phyloP scores from a whole-genome alignment of 2,797 vertebrate species.

The Argyrosomus regius region DNA sequence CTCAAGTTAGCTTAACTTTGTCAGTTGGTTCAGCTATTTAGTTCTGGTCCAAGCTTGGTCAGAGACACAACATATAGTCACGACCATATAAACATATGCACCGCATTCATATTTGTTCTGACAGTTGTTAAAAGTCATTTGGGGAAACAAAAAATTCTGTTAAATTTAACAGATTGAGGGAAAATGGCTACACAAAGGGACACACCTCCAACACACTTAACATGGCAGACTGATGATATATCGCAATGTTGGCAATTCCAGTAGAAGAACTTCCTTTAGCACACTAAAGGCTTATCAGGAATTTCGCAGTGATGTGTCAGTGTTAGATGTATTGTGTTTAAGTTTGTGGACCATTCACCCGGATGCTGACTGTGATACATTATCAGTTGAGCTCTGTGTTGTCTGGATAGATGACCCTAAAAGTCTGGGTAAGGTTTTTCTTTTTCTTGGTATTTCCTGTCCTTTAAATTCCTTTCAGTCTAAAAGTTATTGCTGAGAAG shows the following conservation, averaged over 20 bases:
- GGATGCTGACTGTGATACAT: constrained; percentile 36
- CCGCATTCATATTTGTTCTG: too few species aligned
- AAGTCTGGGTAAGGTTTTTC: constrained; percentile 25
- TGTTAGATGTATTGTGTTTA: constrained; percentile 12
- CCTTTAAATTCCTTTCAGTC: constrained; percentile 53
- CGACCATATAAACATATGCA: too few species aligned
- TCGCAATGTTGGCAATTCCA: not conserved
- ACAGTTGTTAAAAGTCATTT: not conserved
- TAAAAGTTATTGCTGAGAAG: constrained; percentile 26
- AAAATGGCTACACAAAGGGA: not conserved
- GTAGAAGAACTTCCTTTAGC: not conserved
- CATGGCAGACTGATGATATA: not conserved
- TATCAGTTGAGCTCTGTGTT: constrained; percentile 49
- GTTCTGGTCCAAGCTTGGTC: too few species aligned
- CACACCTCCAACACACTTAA: not conserved
- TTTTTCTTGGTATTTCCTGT: constrained; percentile 64
- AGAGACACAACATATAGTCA: too few species aligned
- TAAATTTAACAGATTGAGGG: not conserved
- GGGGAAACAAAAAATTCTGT: not conserved
- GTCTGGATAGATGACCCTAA: constrained; percentile 36
- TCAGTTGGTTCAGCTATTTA: too few species aligned
- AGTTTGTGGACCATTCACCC: constrained; percentile 12
- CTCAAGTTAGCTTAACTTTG: too few species aligned
- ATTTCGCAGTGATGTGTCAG: not conserved
- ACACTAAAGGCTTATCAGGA: constrained; percentile 14